phyloP scores from a whole-genome alignment of 23 tunicate species.

The Phallusia fumigata region DNA sequence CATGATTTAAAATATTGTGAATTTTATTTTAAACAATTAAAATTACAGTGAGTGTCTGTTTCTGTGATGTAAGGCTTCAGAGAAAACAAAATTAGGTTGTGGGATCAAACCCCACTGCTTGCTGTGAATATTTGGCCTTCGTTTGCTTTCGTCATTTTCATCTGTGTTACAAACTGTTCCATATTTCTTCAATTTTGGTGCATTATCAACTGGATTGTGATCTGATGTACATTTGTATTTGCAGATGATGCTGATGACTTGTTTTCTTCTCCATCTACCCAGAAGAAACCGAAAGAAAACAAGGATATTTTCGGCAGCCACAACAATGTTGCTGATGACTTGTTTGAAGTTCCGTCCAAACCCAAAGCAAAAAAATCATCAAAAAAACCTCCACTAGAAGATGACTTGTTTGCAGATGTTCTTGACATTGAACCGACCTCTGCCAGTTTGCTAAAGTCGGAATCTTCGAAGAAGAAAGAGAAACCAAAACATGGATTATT shows the following conservation, averaged over 20 bases:
- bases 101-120: too few species aligned
- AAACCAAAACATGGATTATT: slow-evolving; percentile 1
- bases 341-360: slow-evolving; percentile 11
- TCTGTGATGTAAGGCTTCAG: too few species aligned
- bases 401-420: slow-evolving; percentile 34
- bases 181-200: too few species aligned
- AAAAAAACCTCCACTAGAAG: slow-evolving; percentile 17
- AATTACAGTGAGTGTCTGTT: too few species aligned
- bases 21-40: too few species aligned
- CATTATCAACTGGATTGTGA: too few species aligned
- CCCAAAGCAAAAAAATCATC: slow-evolving; percentile 1
- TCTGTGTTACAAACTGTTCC: too few species aligned
- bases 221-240: background rate
- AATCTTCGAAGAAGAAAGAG: background rate
- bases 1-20: too few species aligned
- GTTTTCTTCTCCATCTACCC: slow-evolving; percentile 8
- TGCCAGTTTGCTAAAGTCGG: background rate
- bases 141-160: too few species aligned
- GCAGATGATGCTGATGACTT: slow-evolving; percentile 14
- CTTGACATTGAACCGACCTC: background rate
- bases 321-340: slow-evolving; percentile 11
- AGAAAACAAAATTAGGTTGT: too few species aligned
- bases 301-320: background rate
- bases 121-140: too few species aligned
- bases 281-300: background rate